Base-by-base conservation (phyloP, 2,113 vertebrate genomes). In the Anser brachyrhynchus region DNA sequence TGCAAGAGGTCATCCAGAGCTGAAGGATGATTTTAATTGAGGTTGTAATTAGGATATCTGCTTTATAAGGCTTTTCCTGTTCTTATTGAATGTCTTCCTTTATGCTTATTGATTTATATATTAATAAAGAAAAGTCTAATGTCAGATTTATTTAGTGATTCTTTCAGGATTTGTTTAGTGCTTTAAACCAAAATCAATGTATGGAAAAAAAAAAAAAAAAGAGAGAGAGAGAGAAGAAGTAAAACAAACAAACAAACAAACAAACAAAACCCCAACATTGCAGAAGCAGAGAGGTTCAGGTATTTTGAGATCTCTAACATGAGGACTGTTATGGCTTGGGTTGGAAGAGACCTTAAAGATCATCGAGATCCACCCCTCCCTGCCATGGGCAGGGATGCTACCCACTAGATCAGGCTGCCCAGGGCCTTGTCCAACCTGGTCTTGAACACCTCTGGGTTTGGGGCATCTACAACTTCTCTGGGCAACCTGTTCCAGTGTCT, bases 21-120 rank as follows among this genome's bases (percentile, higher is more conserved):
- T 87, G 84, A 93, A 95, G 62, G 58, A 90, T 93, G 52, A 90
- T 96, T 94, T 95, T 96, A 97, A 96, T 81, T 92, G 92, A 93
- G 54, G 66, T 73, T 79, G 39, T 84, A 97, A 96, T 92, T 93
- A 93, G 94, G 83, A 69, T 90, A 79, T 54, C 54, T 92, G 39
- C 80, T 87, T 92, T 87, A 82, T 84, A 95, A 93, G 0, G 0
- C 13, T 79, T 94, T 95, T 75, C 49, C 18, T 94, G 39, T 61
- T 93, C 39, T 57, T 89, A 93, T 35, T 91, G 80, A 90, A 94
- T 92, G 65, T 92, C 66, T 76, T 94, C 49, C 35, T 84, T 92
- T 84, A 66, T 84, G 58, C 39, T 81, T 89, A 95, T 93, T 90
- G 95, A 96, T 95, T 90, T 93, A 66, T 82, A 58, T 90, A 90